phyloP scores from a whole-genome alignment of 2,888 invertebrate species.

The Lycaena phlaeas region DNA sequence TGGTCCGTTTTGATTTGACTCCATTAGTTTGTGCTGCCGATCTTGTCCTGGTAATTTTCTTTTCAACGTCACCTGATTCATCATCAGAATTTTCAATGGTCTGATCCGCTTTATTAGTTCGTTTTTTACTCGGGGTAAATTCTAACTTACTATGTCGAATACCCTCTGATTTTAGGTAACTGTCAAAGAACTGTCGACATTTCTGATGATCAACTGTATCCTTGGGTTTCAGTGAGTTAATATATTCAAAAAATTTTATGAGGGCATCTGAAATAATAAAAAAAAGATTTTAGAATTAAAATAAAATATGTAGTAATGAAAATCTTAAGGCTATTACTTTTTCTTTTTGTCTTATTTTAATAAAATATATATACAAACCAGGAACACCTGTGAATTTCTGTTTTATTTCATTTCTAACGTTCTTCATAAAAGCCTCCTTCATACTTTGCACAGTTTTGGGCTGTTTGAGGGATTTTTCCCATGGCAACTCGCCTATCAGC shows the following conservation, averaged over 20 bases:
- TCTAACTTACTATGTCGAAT: slow-evolving; percentile 73
- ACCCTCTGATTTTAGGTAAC: slow-evolving; percentile 76
- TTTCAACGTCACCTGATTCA: slow-evolving; percentile 16
- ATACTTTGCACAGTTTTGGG: slow-evolving; percentile 76
- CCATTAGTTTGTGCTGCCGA: slow-evolving; percentile 20
- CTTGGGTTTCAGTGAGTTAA: slow-evolving; percentile 78
- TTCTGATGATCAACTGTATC: slow-evolving; percentile 82
- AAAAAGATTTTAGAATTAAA: too few relatives aligned
- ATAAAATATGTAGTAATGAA: too few relatives aligned
- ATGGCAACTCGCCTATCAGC: slow-evolving; percentile 87
- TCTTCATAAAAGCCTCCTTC: slow-evolving; percentile 79
- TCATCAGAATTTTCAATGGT: slow-evolving; percentile 18
- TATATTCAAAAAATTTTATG: slow-evolving; percentile 77
- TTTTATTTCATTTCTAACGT: slow-evolving; percentile 54
- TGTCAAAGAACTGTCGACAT: slow-evolving; percentile 76
- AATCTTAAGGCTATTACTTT: too few relatives aligned
- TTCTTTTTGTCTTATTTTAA: too few relatives aligned
- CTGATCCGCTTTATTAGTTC: slow-evolving; percentile 19
- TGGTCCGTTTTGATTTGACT: slow-evolving; percentile 21
- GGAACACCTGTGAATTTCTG: slow-evolving; percentile 46
- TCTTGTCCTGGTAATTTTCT: slow-evolving; percentile 21
- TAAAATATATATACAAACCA: too few relatives aligned
- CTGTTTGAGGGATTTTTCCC: slow-evolving; percentile 80
- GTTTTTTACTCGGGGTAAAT: slow-evolving; percentile 52
- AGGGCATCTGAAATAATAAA: slow-evolving; percentile 68